A percentile compares a stretch with the other conserved stretches of the same genome.
Conservation (phyloP, 2,888 invertebrate species). For the Palloptera scutellata region DNA sequence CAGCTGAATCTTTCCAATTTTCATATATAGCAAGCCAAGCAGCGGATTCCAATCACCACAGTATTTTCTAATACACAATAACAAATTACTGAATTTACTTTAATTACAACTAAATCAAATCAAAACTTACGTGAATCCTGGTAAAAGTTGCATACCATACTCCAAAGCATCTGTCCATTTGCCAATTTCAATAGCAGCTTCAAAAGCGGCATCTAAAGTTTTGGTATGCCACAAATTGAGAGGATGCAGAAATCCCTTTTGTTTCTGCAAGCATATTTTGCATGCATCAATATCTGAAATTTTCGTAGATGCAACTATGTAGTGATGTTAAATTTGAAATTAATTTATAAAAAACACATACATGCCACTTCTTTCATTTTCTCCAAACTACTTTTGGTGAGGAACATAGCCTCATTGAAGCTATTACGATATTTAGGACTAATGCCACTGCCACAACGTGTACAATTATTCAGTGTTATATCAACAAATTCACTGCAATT, state of each 20-base stretch:
- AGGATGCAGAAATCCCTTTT: constrained; percentile 75
- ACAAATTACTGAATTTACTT: neutral
- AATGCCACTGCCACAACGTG: constrained; percentile 71
- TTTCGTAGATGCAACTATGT: neutral
- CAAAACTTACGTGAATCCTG: constrained; percentile 72
- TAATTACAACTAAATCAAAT: no score
- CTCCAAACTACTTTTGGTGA: constrained; percentile 74
- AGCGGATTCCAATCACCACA: constrained; percentile 80
- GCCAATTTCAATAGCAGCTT: constrained; percentile 78
- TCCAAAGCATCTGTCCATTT: constrained; percentile 79
- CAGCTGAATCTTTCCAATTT: constrained; percentile 80
- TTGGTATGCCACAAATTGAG: constrained; percentile 79
- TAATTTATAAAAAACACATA: constrained; percentile 54
- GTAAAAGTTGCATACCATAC: constrained; percentile 75
- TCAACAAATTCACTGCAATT: constrained; percentile 67
- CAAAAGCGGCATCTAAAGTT: constrained; percentile 82
- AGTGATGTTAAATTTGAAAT: neutral
- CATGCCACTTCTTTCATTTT: constrained; percentile 78
- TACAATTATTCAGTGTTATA: constrained; percentile 65
- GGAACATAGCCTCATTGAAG: constrained; percentile 73
- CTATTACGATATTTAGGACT: constrained; percentile 68
- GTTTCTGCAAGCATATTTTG: constrained; percentile 75
- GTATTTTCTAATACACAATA: constrained; percentile 67
- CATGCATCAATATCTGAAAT: constrained; percentile 77
- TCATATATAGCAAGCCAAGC: constrained; percentile 78